Percentiles rank a stretch among this genome's conserved stretches.
These are phyloP conservation scores for Acronicta psi DNA, from an alignment of 2,888 invertebrate genomes.

Conservation along the genomic window DNA sequence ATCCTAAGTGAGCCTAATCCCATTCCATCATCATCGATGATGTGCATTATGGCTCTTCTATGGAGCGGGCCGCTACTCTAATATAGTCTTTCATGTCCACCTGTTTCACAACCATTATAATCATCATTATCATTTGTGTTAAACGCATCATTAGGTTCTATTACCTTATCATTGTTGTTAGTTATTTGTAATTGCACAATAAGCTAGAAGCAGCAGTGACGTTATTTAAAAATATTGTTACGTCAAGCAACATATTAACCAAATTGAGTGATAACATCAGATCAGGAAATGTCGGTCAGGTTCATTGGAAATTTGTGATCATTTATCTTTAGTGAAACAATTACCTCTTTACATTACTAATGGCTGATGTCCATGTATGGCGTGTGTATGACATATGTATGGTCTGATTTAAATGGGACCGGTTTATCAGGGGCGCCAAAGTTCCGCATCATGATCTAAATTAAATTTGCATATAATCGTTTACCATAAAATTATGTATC, in stretches of 20 bases:
- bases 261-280: constrained; percentile 52
- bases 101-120: too few relatives aligned
- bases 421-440: constrained; percentile 63
- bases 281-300: constrained; percentile 67
- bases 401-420: constrained; percentile 59
- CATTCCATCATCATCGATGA: too few relatives aligned
- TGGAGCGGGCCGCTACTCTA: too few relatives aligned
- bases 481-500: constrained; percentile 36
- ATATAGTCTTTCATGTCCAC: too few relatives aligned
- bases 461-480: constrained; percentile 75
- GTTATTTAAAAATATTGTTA: constrained; percentile 5
- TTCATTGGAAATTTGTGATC: constrained; percentile 62
- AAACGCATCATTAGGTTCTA: not conserved
- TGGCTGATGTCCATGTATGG: constrained; percentile 64
- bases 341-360: constrained; percentile 69
- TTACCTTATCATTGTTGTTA: not conserved
- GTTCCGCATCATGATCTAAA: constrained; percentile 70
- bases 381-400: constrained; percentile 36
- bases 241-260: constrained; percentile 28
- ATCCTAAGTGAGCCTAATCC: too few relatives aligned
- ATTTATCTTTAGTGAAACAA: constrained; percentile 70
- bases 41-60: too few relatives aligned
- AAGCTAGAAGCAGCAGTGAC: not conserved
- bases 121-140: not conserved
- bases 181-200: not conserved